Base-by-base conservation (phyloP, 2,113 vertebrate species). In the Pterocles orientalis region DNA sequence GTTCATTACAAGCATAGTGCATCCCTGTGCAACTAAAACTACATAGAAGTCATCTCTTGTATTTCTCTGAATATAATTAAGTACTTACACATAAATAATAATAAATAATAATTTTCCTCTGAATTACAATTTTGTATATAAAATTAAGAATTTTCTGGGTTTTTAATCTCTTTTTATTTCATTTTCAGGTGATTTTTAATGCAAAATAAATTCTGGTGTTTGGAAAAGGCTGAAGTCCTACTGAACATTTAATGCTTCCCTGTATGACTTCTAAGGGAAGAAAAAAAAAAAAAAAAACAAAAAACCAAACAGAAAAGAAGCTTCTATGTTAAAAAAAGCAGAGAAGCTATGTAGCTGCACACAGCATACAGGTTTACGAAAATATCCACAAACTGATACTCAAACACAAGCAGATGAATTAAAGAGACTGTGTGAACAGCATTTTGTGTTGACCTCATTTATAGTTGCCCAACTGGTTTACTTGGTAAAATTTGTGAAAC, bases 391-490 rank as follows among this genome's bases (percentile, higher is more conserved):
- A 61, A 33, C 1, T 84, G 41, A 81, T 60, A 90, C 43, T 60
- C 73, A 62, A 84, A 90, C 39, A 60, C 33, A 92, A 93, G 65
- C 36, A 65, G 34, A 18, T 80, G 33, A 93, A 88, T 93, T 93
- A 83, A 75, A 88, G 76, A 94, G 72, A n/a, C 61, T 75, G 29
- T 48, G 57, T 64, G 69, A 95, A 92, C 1, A 84, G 53, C 43
- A 57, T n/a, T 91, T 79, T 85, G 33, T 3, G 94, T 84, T 90
- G 39, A 62, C 72, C 64, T 95, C 60, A 83, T 84, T 96, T 86
- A 90, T 56, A 93, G 88, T 72, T 86, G 76, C 34, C 60, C 76
- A 88, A 64, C 85, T 71, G 53, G 92, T 87, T 91, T 72, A 62
- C 66, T 39, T 50, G 64, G 51, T 64, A 75, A 61, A 66, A 84